Percentiles rank a stretch among this genome's conserved stretches.
Conservation (phyloP, 2,888 invertebrate species). For the Eristalis intricaria region DNA sequence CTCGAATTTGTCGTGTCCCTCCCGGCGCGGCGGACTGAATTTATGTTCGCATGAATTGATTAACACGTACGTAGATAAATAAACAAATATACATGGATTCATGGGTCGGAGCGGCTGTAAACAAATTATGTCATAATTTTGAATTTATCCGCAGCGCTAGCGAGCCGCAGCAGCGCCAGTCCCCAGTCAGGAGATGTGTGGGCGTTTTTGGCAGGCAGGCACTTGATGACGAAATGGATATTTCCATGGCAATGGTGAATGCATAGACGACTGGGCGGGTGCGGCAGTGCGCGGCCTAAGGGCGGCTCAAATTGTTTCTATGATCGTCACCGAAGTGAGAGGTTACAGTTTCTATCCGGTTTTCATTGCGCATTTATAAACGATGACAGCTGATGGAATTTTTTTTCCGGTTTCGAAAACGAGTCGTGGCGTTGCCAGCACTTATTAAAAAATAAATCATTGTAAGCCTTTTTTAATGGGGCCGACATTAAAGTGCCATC, state of each 20-base stretch:
- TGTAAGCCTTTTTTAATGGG: conserved; percentile 2
- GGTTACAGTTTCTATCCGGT: conserved; percentile 30
- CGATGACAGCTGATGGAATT: neutral
- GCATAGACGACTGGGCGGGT: neutral
- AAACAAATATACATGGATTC: conserved; percentile 31
- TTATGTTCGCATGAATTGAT: conserved; percentile 27
- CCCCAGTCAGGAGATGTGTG: conserved; percentile 4
- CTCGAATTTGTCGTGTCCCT: neutral
- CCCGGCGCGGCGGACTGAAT: neutral
- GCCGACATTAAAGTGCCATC: neutral
- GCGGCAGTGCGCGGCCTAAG: neutral
- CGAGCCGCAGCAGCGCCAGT: conserved; percentile 1
- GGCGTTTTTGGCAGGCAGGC: conserved; percentile 59
- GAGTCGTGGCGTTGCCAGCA: neutral
- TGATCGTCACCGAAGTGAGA: conserved; percentile 21
- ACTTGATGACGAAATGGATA: conserved; percentile 60
- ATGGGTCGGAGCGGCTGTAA: conserved; percentile 31
- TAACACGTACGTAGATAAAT: conserved; percentile 48
- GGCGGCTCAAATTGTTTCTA: conserved; percentile 32
- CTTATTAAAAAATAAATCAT: conserved; percentile 5
- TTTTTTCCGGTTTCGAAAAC: neutral
- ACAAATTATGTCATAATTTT: conserved; percentile 67
- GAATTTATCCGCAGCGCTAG: conserved; percentile 1
- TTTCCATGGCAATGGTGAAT: conserved; percentile 33
- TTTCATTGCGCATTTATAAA: conserved; percentile 3